These are phyloP conservation scores for Bombus pascuorum DNA, from an alignment of 1,140 invertebrate species.

Conservation along the genomic window DNA sequence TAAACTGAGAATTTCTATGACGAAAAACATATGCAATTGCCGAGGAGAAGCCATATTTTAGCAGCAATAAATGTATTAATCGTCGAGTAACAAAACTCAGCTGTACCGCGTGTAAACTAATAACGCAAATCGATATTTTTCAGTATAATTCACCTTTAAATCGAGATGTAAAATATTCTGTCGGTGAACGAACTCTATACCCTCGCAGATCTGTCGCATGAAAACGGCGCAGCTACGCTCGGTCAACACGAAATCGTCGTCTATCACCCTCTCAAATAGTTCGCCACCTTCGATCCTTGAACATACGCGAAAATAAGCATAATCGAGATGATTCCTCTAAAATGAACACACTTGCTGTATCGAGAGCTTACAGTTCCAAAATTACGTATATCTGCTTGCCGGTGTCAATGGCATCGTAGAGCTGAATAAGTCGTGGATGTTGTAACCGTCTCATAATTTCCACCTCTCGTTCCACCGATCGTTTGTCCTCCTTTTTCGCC, in stretches of 20 bases:
- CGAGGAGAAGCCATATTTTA: neutral
- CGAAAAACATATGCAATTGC: neutral
- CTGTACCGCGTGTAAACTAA: neutral
- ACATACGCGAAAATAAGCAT: conserved; percentile 28
- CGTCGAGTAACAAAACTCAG: neutral
- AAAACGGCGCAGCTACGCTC: conserved; percentile 97
- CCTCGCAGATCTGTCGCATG: conserved; percentile 98
- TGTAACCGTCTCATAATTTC: conserved; percentile 97
- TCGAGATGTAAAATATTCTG: conserved; percentile 97
- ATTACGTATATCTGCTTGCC: conserved; percentile 96
- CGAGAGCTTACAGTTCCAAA: conserved; percentile 94
- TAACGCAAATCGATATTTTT: neutral
- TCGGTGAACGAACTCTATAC: conserved; percentile 97
- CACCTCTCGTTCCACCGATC: conserved; percentile 96
- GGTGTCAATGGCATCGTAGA: conserved; percentile 97
- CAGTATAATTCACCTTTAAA: conserved; percentile 89
- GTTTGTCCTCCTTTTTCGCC: conserved; percentile 91
- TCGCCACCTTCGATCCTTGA: conserved; percentile 95
- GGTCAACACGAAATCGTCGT: conserved; percentile 98
- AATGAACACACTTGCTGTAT: neutral
- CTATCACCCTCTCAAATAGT: conserved; percentile 98
- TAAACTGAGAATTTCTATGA: too few relatives aligned
- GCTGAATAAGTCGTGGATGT: conserved; percentile 96
- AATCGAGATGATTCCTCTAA: neutral
- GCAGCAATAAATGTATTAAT: neutral